Conservation (phyloP, 2,888 invertebrate species). For the Oligia fasciuncula region DNA sequence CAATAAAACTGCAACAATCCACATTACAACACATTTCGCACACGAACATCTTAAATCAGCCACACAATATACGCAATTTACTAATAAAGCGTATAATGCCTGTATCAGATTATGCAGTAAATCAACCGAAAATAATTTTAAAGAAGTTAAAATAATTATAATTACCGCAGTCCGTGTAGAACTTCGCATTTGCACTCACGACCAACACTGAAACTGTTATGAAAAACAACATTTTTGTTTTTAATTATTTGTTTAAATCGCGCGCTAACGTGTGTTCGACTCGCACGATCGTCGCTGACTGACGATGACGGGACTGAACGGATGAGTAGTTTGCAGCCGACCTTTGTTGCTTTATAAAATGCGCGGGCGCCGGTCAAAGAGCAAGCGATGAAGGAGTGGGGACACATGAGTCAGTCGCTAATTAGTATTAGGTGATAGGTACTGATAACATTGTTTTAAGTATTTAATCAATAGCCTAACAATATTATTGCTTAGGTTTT, state of each 20-base stretch:
- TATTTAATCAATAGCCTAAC: slow-evolving; percentile 3
- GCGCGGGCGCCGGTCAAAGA: slow-evolving; percentile 85
- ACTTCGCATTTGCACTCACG: slow-evolving; percentile 84
- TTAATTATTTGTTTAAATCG: slow-evolving; percentile 62
- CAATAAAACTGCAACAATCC: slow-evolving; percentile 14
- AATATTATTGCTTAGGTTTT: neutral
- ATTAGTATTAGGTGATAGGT: neutral
- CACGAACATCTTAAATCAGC: slow-evolving; percentile 32
- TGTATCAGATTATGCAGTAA: slow-evolving; percentile 34
- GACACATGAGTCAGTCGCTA: slow-evolving; percentile 43
- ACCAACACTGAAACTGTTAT: slow-evolving; percentile 77
- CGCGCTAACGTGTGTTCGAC: slow-evolving; percentile 85
- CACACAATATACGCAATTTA: slow-evolving; percentile 53
- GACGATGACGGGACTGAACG: slow-evolving; percentile 75
- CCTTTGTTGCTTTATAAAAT: slow-evolving; percentile 85
- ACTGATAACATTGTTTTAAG: slow-evolving; percentile 31
- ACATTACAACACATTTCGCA: slow-evolving; percentile 29
- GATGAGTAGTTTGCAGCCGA: slow-evolving; percentile 77
- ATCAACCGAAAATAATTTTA: slow-evolving; percentile 7
- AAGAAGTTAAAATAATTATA: slow-evolving; percentile 47
- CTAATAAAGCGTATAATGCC: slow-evolving; percentile 52
- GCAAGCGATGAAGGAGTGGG: slow-evolving; percentile 60
- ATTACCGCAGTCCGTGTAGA: slow-evolving; percentile 86
- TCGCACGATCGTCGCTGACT: slow-evolving; percentile 82
- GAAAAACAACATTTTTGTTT: slow-evolving; percentile 80